Evolutionary conservation across 2,113 vertebrate species (phyloP), one percentile per base, ranked within the genome.

Genomic region (Speoplatyrhinus poulsoni): DNA sequence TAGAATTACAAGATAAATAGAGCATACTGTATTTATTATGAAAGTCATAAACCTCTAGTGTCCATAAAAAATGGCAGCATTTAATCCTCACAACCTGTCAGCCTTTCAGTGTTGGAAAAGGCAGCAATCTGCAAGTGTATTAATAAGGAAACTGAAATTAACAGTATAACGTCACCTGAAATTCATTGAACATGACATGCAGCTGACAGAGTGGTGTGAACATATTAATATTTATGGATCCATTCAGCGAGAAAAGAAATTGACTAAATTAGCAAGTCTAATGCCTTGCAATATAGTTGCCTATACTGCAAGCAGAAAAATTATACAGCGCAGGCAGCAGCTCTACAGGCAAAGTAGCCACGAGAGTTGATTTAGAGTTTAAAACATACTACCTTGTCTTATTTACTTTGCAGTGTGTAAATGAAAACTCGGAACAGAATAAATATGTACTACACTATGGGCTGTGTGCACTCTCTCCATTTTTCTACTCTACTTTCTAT

Each of bases 201-300:
- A 77, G 74, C 48, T 58, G 73, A 53, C 67, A 70, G 75, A 68
- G 50, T 60, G 67, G 63, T 50, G 69, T 60, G 52, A 56, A 77
- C 54, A 50, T 72, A 87, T 91, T 81, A 87, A 90, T 89, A 90
- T 89, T 87, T 85, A 90, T 90, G 81, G 70, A 7, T 85, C 71
- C 67, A 64, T 82, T 85, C 82, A 72, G 79, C 77, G 70, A 82
- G 82, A 50, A 85, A 68, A 75, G 72, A 88, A 82, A 65, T 72
- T 46, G 72, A 71, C 69, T 65, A 55, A 73, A 89, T 88, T 88
- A 84, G 84, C 84, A 88, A 91, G 80, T 91, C 80, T 90, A 89
- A 89, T 90, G 73, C 72, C 60, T 70, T 70, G 60, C 83, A 52
- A 32, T 46, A 65, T 60, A 41, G 36, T 41, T 6, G 36, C 5